Evolutionary conservation across 2,113 vertebrate genomes (phyloP), one percentile per base, ranked within the genome.

Genomic region (Dromiciops gliroides): DNA sequence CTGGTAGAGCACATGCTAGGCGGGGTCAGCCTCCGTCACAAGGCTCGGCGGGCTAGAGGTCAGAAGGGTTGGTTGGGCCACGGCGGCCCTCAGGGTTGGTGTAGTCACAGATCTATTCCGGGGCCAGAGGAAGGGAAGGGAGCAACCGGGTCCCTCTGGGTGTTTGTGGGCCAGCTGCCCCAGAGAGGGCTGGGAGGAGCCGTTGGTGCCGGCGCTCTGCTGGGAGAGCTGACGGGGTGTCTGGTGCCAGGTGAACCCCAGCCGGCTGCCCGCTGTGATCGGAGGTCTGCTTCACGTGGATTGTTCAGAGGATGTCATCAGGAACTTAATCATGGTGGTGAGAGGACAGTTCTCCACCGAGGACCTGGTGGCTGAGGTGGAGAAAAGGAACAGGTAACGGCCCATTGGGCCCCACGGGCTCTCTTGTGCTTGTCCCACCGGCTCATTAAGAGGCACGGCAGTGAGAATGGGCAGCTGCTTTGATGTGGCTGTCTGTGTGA

Each of bases 341-440:
- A 98, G 99, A 97, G 99, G 99, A 56, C 99, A 99, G 94, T 99
- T 99, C 97, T 99, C 99, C 91, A 99, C 99, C 2, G 99, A 99
- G 94, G 99, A 99, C 94, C 98, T 99, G 94, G 99, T 99, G 95
- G 99, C 99, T 12, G 99, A 99, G 98, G 99, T 99, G 50, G 99
- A 99, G 97, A 99, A 99, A 97, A 99, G 99, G 98, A 99, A 99
- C 98, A 98, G 99, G 99, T 99, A 97, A 98, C 92, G 12, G 49
- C 1, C 48, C n/a, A 28, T 89, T 48, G 1, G 53, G 3, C 26
- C 37, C n/a, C 47, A 52, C 48, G 23, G 28, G 89, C 19, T 91
- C 90, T 83, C 51, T 67, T 26, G 24, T 26, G 6, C 67, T 83
- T 91, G 52, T 14, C 16, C 22, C 48, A n/a, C n/a, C n/a, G n/a